Percentiles rank a stretch among this genome's conserved stretches.
Evolutionary conservation across 92 coral and sea anemone species (phyloP).

Genomic region (Actinernus sp.): DNA sequence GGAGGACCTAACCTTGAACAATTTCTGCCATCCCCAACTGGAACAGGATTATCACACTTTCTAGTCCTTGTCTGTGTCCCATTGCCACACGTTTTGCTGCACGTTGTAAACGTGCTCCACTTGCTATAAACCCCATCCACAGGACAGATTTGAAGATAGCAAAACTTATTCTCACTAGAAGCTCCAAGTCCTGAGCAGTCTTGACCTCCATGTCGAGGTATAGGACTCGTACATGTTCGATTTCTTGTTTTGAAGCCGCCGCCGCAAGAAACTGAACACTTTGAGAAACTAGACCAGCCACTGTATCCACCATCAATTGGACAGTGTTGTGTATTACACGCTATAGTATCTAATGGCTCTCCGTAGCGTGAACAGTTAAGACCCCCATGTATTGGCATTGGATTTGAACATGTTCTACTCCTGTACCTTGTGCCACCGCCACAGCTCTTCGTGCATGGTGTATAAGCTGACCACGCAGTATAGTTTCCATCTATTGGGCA

Average conservation of each 20-base stretch:
- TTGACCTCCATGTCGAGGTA: constrained; percentile 59
- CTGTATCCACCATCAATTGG: constrained; percentile 73
- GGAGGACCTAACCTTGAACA: constrained; percentile 61
- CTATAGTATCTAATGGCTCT: constrained; percentile 16
- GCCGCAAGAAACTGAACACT: constrained; percentile 58
- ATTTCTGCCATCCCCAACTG: constrained; percentile 51
- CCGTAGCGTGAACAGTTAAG: constrained; percentile 34
- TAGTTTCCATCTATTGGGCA: constrained; percentile 84
- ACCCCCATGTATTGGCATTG: constrained; percentile 71
- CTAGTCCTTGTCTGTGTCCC: constrained; percentile 63
- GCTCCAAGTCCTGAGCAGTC: constrained; percentile 54
- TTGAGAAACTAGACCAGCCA: constrained; percentile 55
- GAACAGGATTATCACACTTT: constrained; percentile 55
- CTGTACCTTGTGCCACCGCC: constrained; percentile 43
- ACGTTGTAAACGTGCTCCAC: constrained; percentile 58
- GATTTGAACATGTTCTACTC: constrained; percentile 60
- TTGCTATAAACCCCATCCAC: constrained; percentile 67
- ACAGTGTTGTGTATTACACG: constrained; percentile 54
- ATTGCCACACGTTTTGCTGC: constrained; percentile 66
- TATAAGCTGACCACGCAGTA: constrained; percentile 66
- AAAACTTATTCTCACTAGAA: constrained; percentile 9
- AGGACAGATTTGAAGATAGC: constrained; percentile 58
- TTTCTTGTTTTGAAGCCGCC: constrained; percentile 53
- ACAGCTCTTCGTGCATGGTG: constrained; percentile 50
- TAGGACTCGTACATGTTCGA: constrained; percentile 68